A percentile compares a stretch with the other conserved stretches of the same genome.
Conservation (phyloP, 2,797 vertebrate species). For the Pithecia hirsuta region DNA sequence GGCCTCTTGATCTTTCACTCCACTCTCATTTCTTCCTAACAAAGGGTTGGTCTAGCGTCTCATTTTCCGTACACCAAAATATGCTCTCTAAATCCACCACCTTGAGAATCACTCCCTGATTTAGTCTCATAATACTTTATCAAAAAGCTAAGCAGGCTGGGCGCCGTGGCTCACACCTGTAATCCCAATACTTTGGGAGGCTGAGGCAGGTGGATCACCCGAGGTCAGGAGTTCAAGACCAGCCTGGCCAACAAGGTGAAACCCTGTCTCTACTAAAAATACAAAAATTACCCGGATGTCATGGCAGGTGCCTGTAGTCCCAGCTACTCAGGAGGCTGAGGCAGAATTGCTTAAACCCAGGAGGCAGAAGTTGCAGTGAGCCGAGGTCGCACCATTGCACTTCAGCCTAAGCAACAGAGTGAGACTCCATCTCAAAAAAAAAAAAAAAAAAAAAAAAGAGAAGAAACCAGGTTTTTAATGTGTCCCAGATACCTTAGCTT, state of each 20-base stretch:
- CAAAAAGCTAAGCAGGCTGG: conserved; percentile 4
- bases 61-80: neutral
- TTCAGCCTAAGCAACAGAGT: neutral
- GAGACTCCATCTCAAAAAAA: neutral
- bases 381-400: neutral
- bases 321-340: too few species aligned
- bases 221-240: too few species aligned
- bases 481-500: conserved; percentile 53
- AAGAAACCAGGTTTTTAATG: conserved; percentile 61
- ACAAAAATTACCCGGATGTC: too few species aligned
- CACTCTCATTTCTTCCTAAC: neutral
- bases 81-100: neutral
- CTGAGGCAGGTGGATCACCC: too few species aligned
- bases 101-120: neutral
- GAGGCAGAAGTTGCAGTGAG: neutral
- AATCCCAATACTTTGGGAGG: too few species aligned
- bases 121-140: neutral
- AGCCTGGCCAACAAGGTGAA: too few species aligned
- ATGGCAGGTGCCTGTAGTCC: too few species aligned
- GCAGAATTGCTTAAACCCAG: neutral
- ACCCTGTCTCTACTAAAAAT: too few species aligned
- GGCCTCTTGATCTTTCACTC: neutral
- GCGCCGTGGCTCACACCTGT: too few species aligned
- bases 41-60: neutral
- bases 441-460: conserved; percentile 33